These are phyloP conservation scores for Palloptera scutellata DNA, from an alignment of 2,888 invertebrate genomes.

Conservation along the genomic window DNA sequence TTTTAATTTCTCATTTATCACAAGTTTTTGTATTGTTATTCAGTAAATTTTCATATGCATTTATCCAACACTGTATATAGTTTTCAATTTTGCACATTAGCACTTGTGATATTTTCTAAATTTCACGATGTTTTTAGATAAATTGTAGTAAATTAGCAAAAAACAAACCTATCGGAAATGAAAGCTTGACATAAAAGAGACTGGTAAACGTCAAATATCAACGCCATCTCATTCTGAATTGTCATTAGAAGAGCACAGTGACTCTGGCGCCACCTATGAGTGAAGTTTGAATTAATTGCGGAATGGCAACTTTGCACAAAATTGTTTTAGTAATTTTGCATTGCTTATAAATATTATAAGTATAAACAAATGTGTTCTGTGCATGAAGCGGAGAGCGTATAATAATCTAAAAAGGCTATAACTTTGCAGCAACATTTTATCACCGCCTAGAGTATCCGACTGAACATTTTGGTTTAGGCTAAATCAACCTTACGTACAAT, in stretches of 20 bases:
- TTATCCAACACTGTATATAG: constrained; percentile 13
- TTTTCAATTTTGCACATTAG: constrained; percentile 38
- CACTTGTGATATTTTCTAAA: constrained; percentile 40
- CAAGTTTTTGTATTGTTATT: constrained; percentile 3
- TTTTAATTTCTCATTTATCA: constrained; percentile 7
- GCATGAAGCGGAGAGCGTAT: too few relatives aligned
- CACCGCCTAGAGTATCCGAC: too few relatives aligned
- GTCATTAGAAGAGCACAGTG: constrained; percentile 17
- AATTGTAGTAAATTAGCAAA: constrained; percentile 44
- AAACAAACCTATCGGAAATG: constrained; percentile 63
- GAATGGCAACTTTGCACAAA: background rate
- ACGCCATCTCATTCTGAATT: constrained; percentile 28
- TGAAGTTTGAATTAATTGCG: background rate
- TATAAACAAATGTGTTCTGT: too few relatives aligned
- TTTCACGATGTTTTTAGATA: constrained; percentile 59
- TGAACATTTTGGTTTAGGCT: too few relatives aligned
- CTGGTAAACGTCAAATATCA: constrained; percentile 45
- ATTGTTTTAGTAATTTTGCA: background rate
- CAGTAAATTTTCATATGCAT: constrained; percentile 37
- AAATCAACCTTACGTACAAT: too few relatives aligned
- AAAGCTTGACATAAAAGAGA: constrained; percentile 64
- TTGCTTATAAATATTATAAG: too few relatives aligned
- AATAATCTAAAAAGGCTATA: too few relatives aligned
- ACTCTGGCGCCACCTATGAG: background rate
- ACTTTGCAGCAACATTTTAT: too few relatives aligned